Evolutionary conservation across 2,113 vertebrate genomes (phyloP).

Genomic region (Glaucomys volans): DNA sequence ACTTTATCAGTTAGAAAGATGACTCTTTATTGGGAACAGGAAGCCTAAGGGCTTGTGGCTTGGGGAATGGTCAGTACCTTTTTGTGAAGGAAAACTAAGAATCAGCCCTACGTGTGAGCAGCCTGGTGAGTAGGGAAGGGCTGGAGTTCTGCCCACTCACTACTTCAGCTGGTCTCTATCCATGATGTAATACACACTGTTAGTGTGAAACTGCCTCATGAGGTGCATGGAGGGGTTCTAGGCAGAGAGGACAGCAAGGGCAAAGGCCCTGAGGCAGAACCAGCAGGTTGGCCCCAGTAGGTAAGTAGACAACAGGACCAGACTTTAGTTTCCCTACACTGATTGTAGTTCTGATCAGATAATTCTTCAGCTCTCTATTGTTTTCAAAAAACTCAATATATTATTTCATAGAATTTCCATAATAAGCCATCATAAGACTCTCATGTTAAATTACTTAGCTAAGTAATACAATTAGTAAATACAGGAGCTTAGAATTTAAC

Average conservation of each 20-base stretch:
- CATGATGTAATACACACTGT: fast-evolving
- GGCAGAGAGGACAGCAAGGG: not conserved
- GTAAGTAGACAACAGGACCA: not conserved
- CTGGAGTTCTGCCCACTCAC: not conserved
- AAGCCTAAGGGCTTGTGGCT: not conserved
- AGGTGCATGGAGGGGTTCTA: not conserved
- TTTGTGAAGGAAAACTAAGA: not conserved
- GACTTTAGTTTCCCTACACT: not conserved
- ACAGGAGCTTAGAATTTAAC: not conserved
- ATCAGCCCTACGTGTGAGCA: no score
- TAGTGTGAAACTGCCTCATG: not conserved
- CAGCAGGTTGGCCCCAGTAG: no score
- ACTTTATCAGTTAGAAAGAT: not conserved
- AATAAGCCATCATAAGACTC: not conserved
- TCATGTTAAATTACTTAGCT: not conserved
- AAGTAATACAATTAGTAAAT: not conserved
- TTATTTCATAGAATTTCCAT: not conserved
- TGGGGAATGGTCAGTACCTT: not conserved
- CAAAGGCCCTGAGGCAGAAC: not conserved
- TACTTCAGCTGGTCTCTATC: not conserved
- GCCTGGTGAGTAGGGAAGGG: not conserved
- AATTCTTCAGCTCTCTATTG: not conserved
- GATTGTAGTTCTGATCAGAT: not conserved
- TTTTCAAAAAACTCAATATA: not conserved
- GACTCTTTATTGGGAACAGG: not conserved